phyloP scores from a whole-genome alignment of 2,113 vertebrate genomes.

The Lethenteron reissneri region DNA sequence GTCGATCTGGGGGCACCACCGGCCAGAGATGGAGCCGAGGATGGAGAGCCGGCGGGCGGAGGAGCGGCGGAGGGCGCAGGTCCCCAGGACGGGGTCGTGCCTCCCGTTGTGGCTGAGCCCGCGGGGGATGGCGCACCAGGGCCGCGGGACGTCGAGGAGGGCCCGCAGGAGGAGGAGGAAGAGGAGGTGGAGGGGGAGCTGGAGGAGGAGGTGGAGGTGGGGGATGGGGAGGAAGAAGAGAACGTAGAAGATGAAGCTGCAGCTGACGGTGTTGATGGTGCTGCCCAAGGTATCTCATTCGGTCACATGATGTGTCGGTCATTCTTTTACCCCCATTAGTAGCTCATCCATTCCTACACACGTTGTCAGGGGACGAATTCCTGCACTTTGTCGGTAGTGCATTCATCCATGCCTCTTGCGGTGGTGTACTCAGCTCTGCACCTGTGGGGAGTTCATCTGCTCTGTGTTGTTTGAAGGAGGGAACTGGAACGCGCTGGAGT shows the following conservation, averaged over 20 bases:
- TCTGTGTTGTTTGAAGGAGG: conserved; percentile 25
- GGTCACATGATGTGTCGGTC: too few species aligned
- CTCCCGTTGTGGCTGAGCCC: too few species aligned
- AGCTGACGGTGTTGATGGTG: conserved; percentile 49
- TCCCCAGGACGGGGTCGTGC: conserved; percentile 12
- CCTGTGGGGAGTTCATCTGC: too few species aligned
- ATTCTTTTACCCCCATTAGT: too few species aligned
- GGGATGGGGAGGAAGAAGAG: conserved; percentile 66
- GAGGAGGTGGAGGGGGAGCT: not conserved
- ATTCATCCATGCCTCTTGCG: too few species aligned
- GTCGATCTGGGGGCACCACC: conserved; percentile 28
- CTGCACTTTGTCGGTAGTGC: too few species aligned
- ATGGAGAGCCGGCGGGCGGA: conserved; percentile 17
- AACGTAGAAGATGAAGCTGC: conserved; percentile 59
- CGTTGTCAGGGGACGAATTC: too few species aligned
- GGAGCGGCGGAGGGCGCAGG: conserved; percentile 54
- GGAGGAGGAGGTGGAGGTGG: conserved; percentile 30
- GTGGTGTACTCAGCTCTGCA: too few species aligned
- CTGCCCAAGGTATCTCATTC: conserved; percentile 41
- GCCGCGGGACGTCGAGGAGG: too few species aligned
- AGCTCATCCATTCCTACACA: too few species aligned
- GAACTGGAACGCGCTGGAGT: conserved; percentile 94
- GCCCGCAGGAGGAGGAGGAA: not conserved
- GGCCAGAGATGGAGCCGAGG: conserved; percentile 41
- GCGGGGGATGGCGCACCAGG: too few species aligned